phyloP scores from a whole-genome alignment of 2,888 invertebrate genomes.

The Caenorhabditis zanzibari region DNA sequence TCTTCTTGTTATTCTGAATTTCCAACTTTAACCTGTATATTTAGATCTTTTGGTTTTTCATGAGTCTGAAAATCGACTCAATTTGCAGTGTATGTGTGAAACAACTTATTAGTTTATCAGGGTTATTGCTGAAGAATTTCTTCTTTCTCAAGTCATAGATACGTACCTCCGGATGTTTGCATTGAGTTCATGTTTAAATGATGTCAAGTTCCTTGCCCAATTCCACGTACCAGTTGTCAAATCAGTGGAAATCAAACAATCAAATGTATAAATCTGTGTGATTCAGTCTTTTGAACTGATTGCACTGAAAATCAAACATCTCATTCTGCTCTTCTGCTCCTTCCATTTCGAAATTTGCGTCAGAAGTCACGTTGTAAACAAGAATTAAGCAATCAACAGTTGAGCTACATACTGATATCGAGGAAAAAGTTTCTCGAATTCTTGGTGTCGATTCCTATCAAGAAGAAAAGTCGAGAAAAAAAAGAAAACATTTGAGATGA shows the following conservation, averaged over 20 bases:
- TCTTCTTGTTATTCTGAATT: background rate
- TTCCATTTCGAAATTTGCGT: slow-evolving; percentile 15
- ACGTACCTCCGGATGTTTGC: background rate
- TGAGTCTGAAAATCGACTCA: background rate
- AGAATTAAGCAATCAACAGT: slow-evolving; percentile 33
- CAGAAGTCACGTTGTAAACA: slow-evolving; percentile 18
- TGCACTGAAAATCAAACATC: slow-evolving; percentile 21
- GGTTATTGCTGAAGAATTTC: too few species aligned
- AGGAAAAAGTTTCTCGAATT: slow-evolving; percentile 17
- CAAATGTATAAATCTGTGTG: background rate
- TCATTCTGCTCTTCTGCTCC: slow-evolving; percentile 9
- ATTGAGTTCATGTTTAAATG: background rate
- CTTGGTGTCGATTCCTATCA: slow-evolving; percentile 3
- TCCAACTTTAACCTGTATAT: too few species aligned
- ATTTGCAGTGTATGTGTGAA: background rate
- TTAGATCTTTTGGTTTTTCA: too few species aligned
- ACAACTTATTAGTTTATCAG: background rate
- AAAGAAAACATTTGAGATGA: background rate
- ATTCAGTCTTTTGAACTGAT: background rate
- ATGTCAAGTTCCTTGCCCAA: background rate
- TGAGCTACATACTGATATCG: slow-evolving; percentile 9
- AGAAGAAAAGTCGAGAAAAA: background rate
- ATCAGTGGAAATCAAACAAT: background rate
- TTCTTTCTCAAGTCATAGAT: too few species aligned
- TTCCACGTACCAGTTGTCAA: background rate